Evolutionary conservation across 2,888 invertebrate genomes (phyloP), one percentile per base, ranked within the genome.

Genomic region (Gastrophysa polygoni): DNA sequence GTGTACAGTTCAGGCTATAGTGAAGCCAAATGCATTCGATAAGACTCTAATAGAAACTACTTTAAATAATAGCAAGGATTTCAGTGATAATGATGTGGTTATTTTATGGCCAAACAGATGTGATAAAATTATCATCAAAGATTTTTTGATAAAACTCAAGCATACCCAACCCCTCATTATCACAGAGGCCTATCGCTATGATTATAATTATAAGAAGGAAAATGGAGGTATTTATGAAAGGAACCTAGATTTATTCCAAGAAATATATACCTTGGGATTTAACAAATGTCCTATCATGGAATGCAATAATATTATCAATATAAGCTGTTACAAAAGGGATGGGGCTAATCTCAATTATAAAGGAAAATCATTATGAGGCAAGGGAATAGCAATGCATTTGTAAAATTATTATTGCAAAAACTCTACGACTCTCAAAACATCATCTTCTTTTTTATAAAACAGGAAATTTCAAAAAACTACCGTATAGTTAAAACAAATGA

Each of bases 151-250:
- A 8, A 47, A 47, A 47, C 18, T 47, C 47, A 47, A 47, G 47
- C 47, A 47, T 46, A 46, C 46, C 46, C 46, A 46, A 46, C 17
- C 46, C 18, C 46, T 46, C 46, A 46, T 46, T 3, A 46, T 46
- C 16, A 46, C 46, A 46, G 46, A 46, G 16, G 16, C 46, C 17
- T 46, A 46, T 14, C n/a, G 46, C n/a, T 46, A 46, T 14, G 46
- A 46, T 46, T 46, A 46, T 6, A 46, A 7, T 3, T 8, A 46
- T 8, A 16, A 46, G 2, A 46, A 46, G 7, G 46, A 46, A 46
- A 16, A 14, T n/a, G n/a, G n/a, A n/a, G n/a, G n/a, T 46, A 46
- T 46, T 46, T 14, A 14, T 46, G 1, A 46, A 2, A 24, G 24
- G 24, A 24, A 32, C 32, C 32, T 32, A 10, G 32, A 32, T 10